Evolutionary conservation across 2,113 vertebrate genomes (phyloP).

Genomic region (Atractosteus spatula): DNA sequence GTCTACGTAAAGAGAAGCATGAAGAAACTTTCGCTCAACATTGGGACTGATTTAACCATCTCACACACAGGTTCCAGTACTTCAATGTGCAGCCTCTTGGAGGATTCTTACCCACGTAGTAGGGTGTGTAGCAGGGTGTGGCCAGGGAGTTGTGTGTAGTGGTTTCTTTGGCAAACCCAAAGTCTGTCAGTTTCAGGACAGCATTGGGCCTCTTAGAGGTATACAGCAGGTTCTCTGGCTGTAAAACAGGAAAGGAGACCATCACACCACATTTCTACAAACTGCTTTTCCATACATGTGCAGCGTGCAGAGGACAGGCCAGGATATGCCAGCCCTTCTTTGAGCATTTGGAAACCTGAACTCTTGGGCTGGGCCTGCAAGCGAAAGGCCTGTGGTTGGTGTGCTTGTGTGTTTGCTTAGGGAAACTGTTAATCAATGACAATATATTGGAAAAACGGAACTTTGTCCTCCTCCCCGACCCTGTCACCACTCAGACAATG

Average conservation of each 20-base stretch:
- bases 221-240: slow-evolving; percentile 96
- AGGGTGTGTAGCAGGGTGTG: slow-evolving; percentile 95
- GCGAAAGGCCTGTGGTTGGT: too few relatives aligned
- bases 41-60: background rate
- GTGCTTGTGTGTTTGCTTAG: too few relatives aligned
- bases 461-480: too few relatives aligned
- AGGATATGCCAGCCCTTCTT: too few relatives aligned
- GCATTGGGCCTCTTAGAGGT: slow-evolving; percentile 83
- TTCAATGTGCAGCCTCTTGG: background rate
- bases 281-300: too few relatives aligned
- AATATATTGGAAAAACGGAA: too few relatives aligned
- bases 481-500: background rate
- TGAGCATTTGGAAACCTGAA: too few relatives aligned
- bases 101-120: slow-evolving; percentile 88
- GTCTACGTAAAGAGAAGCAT: too few relatives aligned
- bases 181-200: slow-evolving; percentile 94
- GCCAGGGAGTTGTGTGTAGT: slow-evolving; percentile 93
- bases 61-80: background rate
- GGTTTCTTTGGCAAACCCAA: slow-evolving; percentile 98
- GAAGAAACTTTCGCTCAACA: too few relatives aligned
- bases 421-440: background rate
- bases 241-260: slow-evolving; percentile 27
- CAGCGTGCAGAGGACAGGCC: too few relatives aligned
- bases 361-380: too few relatives aligned
- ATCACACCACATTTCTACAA: too few relatives aligned